These are phyloP conservation scores for Barbus barbus DNA, from an alignment of 2,113 vertebrate species.

Conservation along the genomic window DNA sequence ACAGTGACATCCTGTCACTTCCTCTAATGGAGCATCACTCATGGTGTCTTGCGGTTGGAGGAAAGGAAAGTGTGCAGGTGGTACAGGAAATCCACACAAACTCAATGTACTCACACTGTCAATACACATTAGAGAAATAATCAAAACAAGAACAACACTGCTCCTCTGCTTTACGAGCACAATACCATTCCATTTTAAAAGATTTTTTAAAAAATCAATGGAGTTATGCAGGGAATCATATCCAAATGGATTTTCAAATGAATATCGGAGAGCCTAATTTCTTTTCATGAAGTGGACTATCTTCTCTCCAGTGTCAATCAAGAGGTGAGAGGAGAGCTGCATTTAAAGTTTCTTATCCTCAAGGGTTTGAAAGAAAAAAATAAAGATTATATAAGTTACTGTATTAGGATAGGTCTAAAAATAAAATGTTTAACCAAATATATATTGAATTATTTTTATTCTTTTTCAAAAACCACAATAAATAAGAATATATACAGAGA, in stretches of 20 bases:
- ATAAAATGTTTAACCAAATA: background rate
- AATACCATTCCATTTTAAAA: conserved; percentile 61
- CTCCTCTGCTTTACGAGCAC: conserved; percentile 52
- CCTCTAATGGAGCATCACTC: conserved; percentile 58
- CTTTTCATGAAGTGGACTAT: conserved; percentile 58
- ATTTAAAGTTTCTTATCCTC: background rate
- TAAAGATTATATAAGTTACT: background rate
- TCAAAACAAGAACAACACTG: conserved; percentile 48
- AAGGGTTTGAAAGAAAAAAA: conserved; percentile 45
- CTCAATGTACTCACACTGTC: conserved; percentile 64
- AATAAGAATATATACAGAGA: background rate
- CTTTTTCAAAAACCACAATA: background rate
- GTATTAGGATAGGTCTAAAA: background rate
- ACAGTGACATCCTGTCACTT: conserved; percentile 48
- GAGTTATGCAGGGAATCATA: conserved; percentile 46
- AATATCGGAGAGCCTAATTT: conserved; percentile 19
- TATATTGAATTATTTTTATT: background rate
- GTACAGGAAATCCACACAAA: conserved; percentile 60
- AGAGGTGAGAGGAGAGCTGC: background rate
- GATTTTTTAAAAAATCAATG: conserved; percentile 68
- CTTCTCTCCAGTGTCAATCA: conserved; percentile 45
- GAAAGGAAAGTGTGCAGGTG: too few species aligned
- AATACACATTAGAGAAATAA: conserved; percentile 67
- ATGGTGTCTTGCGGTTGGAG: too few species aligned
- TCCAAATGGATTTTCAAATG: conserved; percentile 33